Conservation (phyloP, 2,797 vertebrate species). For the Sebastes matsubarae region DNA sequence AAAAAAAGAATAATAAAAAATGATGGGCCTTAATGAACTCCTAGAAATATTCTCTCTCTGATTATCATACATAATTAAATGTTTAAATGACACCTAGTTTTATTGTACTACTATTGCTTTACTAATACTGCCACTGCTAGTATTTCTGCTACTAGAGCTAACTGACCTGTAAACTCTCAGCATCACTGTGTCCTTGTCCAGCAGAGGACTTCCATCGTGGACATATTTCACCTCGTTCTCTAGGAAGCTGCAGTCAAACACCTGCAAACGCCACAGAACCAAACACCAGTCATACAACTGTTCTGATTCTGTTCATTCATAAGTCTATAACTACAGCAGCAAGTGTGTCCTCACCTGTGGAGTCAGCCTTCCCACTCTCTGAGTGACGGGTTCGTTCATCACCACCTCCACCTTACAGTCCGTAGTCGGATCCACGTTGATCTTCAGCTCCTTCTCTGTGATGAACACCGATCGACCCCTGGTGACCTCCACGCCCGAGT, state of each 20-base stretch:
- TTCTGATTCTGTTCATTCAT: neutral
- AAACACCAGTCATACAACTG: no score
- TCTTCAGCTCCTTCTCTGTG: conserved; percentile 67
- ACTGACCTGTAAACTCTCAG: conserved; percentile 79
- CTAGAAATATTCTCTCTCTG: neutral
- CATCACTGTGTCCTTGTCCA: conserved; percentile 77
- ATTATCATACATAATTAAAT: neutral
- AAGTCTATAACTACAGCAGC: neutral
- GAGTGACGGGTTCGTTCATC: conserved; percentile 77
- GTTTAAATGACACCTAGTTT: neutral
- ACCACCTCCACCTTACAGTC: conserved; percentile 84
- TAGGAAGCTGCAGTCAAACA: conserved; percentile 83
- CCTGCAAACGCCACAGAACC: conserved; percentile 52
- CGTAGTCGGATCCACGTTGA: conserved; percentile 47
- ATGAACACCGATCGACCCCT: conserved; percentile 76
- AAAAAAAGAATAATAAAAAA: neutral
- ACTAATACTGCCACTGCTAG: neutral
- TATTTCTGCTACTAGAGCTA: neutral
- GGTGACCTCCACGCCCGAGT: conserved; percentile 63
- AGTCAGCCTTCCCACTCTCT: conserved; percentile 78
- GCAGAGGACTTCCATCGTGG: conserved; percentile 77
- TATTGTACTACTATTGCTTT: neutral
- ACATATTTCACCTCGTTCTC: conserved; percentile 75
- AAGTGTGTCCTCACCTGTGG: conserved; percentile 79
- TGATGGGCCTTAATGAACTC: neutral